These are phyloP conservation scores for Serinus canaria DNA, from an alignment of 2,113 vertebrate species.

Conservation along the genomic window DNA sequence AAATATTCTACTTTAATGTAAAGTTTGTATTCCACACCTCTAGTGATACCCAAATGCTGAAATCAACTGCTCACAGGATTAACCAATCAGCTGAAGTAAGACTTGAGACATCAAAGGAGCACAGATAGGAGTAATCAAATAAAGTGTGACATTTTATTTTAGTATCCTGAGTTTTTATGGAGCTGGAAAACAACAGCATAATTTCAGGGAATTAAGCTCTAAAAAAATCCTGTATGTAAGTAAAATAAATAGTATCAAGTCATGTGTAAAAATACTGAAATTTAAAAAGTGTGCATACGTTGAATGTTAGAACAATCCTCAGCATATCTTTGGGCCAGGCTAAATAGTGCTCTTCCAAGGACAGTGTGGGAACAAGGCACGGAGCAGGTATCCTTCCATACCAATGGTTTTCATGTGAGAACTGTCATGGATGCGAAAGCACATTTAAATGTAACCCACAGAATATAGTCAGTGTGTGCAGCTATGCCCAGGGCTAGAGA, in stretches of 20 bases:
- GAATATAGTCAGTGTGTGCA: background rate
- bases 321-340: background rate
- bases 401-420: background rate
- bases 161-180: background rate
- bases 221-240: background rate
- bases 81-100: background rate
- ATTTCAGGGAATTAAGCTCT: background rate
- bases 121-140: background rate
- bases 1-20: background rate
- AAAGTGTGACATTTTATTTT: background rate
- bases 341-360: background rate
- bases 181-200: background rate
- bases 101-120: background rate
- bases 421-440: background rate
- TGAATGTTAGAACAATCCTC: background rate
- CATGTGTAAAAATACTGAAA: background rate
- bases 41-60: fast-evolving
- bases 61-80: background rate
- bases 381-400: background rate
- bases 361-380: background rate
- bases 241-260: background rate
- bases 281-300: background rate
- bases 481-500: background rate
- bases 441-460: background rate
- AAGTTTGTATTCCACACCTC: background rate